Percentiles rank a stretch among this genome's conserved stretches.
Conservation (phyloP, 1,140 invertebrate species). For the Bombyx mori region ASM3026992v2 NC_085122.1:14339501-14340000, state of each 20-base stretch:
- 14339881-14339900: constrained; percentile 4
- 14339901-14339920: background rate
- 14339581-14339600: constrained; percentile 10
- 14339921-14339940: background rate
- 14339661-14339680: constrained; percentile 15
- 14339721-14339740: background rate
- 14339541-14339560: constrained; percentile 9
- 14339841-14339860: constrained; percentile 8
- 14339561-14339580: constrained; percentile 2
- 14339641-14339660: constrained; percentile 23
- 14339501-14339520: constrained; percentile 14
- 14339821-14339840: constrained; percentile 1
- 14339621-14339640: constrained; percentile 16
- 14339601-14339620: constrained; percentile 16
- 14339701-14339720: constrained; percentile 14
- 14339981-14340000: background rate
- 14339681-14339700: constrained; percentile 1
- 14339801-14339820: constrained; percentile 6
- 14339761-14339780: constrained; percentile 6
- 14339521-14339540: constrained; percentile 21
- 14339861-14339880: background rate
- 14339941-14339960: too few relatives aligned
- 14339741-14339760: background rate
- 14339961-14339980: too few relatives aligned
- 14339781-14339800: constrained; percentile 8